phyloP scores from a whole-genome alignment of 2,888 invertebrate genomes.

The Zaprionus obscuricornis region DNA sequence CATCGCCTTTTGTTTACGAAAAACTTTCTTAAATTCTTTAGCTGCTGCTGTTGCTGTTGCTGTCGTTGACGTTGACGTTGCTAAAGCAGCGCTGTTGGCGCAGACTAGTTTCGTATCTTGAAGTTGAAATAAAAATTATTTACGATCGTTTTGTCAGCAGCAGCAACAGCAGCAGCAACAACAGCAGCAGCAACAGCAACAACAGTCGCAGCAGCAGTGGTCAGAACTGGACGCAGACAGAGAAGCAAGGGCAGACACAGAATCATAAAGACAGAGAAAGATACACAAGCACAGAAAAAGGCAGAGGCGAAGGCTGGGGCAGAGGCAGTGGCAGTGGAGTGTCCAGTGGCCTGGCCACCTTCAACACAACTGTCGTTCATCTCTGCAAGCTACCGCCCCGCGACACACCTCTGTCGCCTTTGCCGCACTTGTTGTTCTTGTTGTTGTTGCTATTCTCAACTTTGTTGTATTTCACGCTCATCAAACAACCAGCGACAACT shows the following conservation, averaged over 20 bases:
- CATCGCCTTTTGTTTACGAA: slow-evolving; percentile 77
- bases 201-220: neutral
- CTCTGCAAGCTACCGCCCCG: slow-evolving; percentile 31
- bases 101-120: slow-evolving; percentile 76
- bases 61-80: slow-evolving; percentile 7
- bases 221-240: slow-evolving; percentile 61
- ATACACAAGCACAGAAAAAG: neutral
- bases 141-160: slow-evolving; percentile 82
- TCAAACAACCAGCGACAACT: slow-evolving; percentile 74
- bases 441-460: slow-evolving; percentile 57
- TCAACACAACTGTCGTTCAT: slow-evolving; percentile 64
- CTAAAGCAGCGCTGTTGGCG: slow-evolving; percentile 54
- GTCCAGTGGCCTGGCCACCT: slow-evolving; percentile 63
- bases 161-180: too few relatives aligned
- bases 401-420: slow-evolving; percentile 14
- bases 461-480: slow-evolving; percentile 77
- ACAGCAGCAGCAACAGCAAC: slow-evolving; percentile 3
- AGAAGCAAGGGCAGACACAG: neutral
- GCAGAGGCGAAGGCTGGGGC: neutral
- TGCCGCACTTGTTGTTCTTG: slow-evolving; percentile 54
- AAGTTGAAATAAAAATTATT: slow-evolving; percentile 82
- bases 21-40: slow-evolving; percentile 78
- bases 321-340: slow-evolving; percentile 17
- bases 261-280: neutral
- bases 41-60: slow-evolving; percentile 35